These are phyloP conservation scores for Atopsyche davidsoni DNA, from an alignment of 1,140 invertebrate species.

Conservation along the genomic window DNA sequence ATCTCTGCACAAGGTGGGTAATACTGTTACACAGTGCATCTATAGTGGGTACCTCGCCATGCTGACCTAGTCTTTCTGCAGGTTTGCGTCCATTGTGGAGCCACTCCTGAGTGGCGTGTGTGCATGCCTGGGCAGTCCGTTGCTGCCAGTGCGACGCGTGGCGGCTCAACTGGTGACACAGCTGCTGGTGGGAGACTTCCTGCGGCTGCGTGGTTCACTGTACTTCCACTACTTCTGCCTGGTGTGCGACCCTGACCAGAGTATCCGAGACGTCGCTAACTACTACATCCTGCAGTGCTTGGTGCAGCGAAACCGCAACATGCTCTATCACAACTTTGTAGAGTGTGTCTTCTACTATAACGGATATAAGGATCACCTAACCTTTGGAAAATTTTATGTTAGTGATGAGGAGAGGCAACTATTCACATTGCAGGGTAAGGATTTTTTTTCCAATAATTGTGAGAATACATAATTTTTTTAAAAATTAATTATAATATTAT, in stretches of 20 bases:
- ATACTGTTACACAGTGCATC: neutral
- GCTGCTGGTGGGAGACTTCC: slow-evolving; percentile 25
- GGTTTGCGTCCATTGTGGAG: slow-evolving; percentile 28
- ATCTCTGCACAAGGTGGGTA: slow-evolving; percentile 35
- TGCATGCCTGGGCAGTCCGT: slow-evolving; percentile 18
- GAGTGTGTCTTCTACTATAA: slow-evolving; percentile 26
- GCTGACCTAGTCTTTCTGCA: slow-evolving; percentile 9
- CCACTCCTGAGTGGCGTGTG: slow-evolving; percentile 21
- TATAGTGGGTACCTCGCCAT: no score
- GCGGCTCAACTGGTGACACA: slow-evolving; percentile 26
- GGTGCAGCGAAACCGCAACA: slow-evolving; percentile 14
- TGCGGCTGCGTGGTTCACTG: slow-evolving; percentile 17
- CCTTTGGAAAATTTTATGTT: slow-evolving; percentile 16
- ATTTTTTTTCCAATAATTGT: neutral
- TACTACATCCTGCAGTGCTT: slow-evolving; percentile 24
- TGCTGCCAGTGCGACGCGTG: slow-evolving; percentile 17
- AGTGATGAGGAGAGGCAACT: slow-evolving; percentile 19
- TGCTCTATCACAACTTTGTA: slow-evolving; percentile 26
- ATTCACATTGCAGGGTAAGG: slow-evolving; percentile 24
- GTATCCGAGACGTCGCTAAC: slow-evolving; percentile 18
- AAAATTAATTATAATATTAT: slow-evolving; percentile 3
- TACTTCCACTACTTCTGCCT: slow-evolving; percentile 27
- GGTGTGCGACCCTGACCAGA: slow-evolving; percentile 21
- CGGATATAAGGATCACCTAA: slow-evolving; percentile 14
- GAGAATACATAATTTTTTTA: no score